Evolutionary conservation across 2,113 vertebrate genomes (phyloP).

Genomic region (western clawed frog (Xenopus tropicalis)): DNA sequence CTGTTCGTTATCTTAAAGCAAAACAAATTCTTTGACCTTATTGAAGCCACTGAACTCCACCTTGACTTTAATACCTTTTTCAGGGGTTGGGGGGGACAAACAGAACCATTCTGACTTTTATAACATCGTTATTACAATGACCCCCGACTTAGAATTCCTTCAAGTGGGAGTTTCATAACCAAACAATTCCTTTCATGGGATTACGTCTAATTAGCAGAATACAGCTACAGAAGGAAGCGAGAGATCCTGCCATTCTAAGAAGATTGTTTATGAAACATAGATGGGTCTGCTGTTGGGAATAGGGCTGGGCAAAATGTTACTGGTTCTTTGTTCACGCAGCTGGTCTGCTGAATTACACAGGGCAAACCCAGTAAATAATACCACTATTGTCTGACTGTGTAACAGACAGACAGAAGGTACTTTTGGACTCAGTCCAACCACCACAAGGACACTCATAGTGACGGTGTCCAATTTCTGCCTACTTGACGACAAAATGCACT

Average conservation of each 20-base stretch:
- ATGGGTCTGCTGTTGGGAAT: slow-evolving; percentile 59
- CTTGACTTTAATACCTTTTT: background rate
- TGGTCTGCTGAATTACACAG: slow-evolving; percentile 71
- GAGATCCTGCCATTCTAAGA: slow-evolving; percentile 52
- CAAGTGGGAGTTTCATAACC: background rate
- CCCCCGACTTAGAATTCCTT: background rate
- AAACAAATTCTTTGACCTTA: no score
- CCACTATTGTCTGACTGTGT: slow-evolving; percentile 72
- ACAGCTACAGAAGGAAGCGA: slow-evolving; percentile 38
- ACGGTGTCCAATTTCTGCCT: slow-evolving; percentile 78
- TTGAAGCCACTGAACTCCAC: background rate
- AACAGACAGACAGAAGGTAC: slow-evolving; percentile 81
- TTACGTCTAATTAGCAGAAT: background rate
- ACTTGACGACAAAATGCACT: slow-evolving; percentile 69
- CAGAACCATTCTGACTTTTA: background rate
- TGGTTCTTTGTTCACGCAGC: slow-evolving; percentile 73
- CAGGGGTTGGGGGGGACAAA: background rate
- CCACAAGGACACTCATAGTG: slow-evolving; percentile 73
- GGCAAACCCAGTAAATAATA: slow-evolving; percentile 75
- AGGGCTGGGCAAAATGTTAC: slow-evolving; percentile 67
- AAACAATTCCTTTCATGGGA: slow-evolving; percentile 6
- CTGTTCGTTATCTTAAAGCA: no score
- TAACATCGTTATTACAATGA: slow-evolving; percentile 1
- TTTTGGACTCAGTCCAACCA: slow-evolving; percentile 72
- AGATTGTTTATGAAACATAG: slow-evolving; percentile 69